Base-by-base conservation (phyloP, 2,797 vertebrate species). In the Xiphophorus birchmanni region DNA sequence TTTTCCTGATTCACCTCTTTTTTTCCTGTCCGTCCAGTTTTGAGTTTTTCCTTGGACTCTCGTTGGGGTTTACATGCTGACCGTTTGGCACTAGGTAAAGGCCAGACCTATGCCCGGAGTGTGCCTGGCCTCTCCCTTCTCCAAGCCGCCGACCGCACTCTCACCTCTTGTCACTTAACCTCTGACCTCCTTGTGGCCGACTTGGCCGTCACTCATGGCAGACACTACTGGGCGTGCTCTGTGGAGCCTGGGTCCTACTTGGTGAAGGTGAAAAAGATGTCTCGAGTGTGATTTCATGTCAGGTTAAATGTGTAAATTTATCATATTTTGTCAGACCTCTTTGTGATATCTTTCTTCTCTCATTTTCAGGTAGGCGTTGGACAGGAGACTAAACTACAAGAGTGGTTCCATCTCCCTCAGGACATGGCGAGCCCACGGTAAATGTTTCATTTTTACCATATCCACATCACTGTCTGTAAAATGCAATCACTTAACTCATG, bases 191-290 rank as follows among this genome's bases (percentile, higher is more conserved):
- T 99, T 80, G 96, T 99, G 29, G 98, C 97, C 0, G 98, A 99
- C 1, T 91, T 98, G 93, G 96, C 98, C 5, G 93, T 99, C 90
- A 97, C 96, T n/a, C 96, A 99, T 82, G 98, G 98, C 82, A 95
- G 96, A 89, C 98, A 98, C 94, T 99, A 99, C 94, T 99, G 98
- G 98, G 98, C 97, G 40, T 99, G 98, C 86, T 97, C 97, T 0
- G 98, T 99, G 87, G 98, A 99, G 84, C 98, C 98, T 23, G 97
- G 97, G 45, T 99, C 98, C 72, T 99, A 98, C 92, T 95, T 99
- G 94, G 98, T 99, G n/a, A 99, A 99, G 95, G 96, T 96, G 77
- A 89, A 73, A 89, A 72, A n/a, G 3, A 65, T 54, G 58, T 60
- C 2, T 42, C 52, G 42, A 47, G 21, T 18, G 44, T 79, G 18